phyloP scores from a whole-genome alignment of 2,888 invertebrate species.

The Drosophila monieri region DNA sequence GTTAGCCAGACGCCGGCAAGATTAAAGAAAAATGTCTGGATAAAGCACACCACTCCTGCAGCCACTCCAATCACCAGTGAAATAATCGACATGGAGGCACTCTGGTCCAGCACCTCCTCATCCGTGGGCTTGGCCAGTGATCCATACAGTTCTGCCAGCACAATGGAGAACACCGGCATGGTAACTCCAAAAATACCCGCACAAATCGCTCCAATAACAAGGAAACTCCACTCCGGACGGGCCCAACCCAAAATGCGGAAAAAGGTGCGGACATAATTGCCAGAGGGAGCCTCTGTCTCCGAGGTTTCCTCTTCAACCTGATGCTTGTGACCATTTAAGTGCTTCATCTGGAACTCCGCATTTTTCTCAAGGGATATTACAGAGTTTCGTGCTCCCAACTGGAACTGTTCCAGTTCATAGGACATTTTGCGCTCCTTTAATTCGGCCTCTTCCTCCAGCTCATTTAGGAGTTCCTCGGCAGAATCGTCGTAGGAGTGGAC shows the following conservation, averaged over 20 bases:
- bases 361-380: constrained; percentile 58
- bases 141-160: constrained; percentile 90
- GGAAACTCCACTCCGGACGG: constrained; percentile 88
- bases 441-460: constrained; percentile 39
- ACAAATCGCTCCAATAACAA: constrained; percentile 87
- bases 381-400: constrained; percentile 30
- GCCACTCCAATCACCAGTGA: constrained; percentile 87
- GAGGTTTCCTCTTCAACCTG: constrained; percentile 8
- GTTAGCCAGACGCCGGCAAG: constrained; percentile 91
- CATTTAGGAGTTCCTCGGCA: constrained; percentile 62
- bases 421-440: constrained; percentile 58
- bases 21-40: constrained; percentile 90
- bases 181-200: constrained; percentile 88
- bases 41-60: constrained; percentile 87
- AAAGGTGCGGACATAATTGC: constrained; percentile 68
- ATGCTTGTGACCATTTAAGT: constrained; percentile 18
- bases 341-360: constrained; percentile 58
- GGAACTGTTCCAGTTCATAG: constrained; percentile 40
- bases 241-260: constrained; percentile 86
- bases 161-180: constrained; percentile 90
- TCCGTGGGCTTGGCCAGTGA: constrained; percentile 82
- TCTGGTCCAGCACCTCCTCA: constrained; percentile 85
- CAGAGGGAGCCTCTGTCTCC: constrained; percentile 8
- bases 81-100: constrained; percentile 86
- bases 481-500: constrained; percentile 67